Base-by-base conservation (phyloP, 1,140 invertebrate genomes). In the Eurosta solidaginis region DNA sequence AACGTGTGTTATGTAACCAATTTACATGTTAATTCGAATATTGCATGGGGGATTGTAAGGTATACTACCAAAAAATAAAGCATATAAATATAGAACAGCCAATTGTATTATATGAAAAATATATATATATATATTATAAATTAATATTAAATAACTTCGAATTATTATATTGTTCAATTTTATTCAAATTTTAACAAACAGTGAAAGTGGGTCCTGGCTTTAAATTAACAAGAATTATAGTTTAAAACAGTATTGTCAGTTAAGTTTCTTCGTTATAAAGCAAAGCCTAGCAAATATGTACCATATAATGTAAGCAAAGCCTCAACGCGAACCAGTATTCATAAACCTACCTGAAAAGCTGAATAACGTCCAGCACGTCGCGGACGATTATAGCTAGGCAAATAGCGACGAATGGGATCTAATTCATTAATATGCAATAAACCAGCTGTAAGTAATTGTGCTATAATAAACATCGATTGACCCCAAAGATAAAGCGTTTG, bases 371-470 rank as follows among this genome's bases (percentile, higher is more conserved):
- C 96, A 52, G 93, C 96, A 85, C 93, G 93, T 59, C 95, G 89
- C 0, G 98, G 98, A 74, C 98, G 90, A 87, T 98, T 98, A 85
- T 97, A 97, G 0, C 97, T 98, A 2, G 98, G 97, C 76, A 99
- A 90, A 90, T 99, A 98, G 50, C 98, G 91, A 78, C 97, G 90
- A 78, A 99, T 96, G 1, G 97, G 96, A 90, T 99, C 98, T 54
- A 99, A 89, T 89, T 99, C 98, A 85, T 97, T 98, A 14, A 98
- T 93, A 84, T 98, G 95, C 33, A 99, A 89, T 20, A 99, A 89
- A 44, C 94, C 94, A 74, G 94, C 94, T 27, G 95, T 96, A 27
- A 99, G 89, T 36, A 99, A 89, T 87, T 98, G 95, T 3, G 96
- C 92, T 81, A 99, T 96, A 74, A 99, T 92, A 87, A 97, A 98